Percentiles rank a stretch among this genome's conserved stretches.
Conservation (phyloP, 1,140 invertebrate species). For the Drosophila bocki region DNA sequence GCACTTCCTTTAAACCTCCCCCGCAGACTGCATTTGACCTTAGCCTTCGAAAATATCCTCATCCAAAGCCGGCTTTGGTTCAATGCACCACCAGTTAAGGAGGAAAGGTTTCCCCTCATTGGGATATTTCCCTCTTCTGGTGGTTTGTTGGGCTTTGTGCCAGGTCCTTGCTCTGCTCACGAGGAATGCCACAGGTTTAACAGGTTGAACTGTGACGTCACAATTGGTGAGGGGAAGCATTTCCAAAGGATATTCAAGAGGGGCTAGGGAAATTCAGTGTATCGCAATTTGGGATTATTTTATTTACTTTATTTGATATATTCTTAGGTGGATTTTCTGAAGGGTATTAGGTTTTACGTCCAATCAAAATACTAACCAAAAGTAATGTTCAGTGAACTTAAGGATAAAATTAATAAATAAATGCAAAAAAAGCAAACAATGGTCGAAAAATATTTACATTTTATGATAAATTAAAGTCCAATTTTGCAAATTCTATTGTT, state of each 20-base stretch:
- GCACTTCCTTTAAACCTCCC: conserved; percentile 17
- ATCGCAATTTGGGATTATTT: not conserved
- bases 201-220: conserved; percentile 76
- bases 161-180: conserved; percentile 18
- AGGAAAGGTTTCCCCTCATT: conserved; percentile 18
- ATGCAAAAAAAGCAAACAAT: not conserved
- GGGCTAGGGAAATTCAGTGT: not conserved
- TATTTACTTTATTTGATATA: not conserved
- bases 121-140: conserved; percentile 40
- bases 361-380: not conserved
- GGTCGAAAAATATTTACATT: not conserved
- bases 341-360: no score
- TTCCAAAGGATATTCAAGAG: conserved; percentile 7
- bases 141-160: conserved; percentile 25
- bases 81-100: conserved; percentile 55
- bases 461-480: not conserved
- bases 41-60: conserved; percentile 67
- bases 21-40: conserved; percentile 72
- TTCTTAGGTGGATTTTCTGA: not conserved
- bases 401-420: not conserved
- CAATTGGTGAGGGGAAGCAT: conserved; percentile 27
- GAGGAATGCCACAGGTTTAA: conserved; percentile 46
- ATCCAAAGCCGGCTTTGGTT: conserved; percentile 65
- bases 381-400: not conserved
- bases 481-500: not conserved